Evolutionary conservation across 1,140 invertebrate genomes (phyloP), one percentile per base, ranked within the genome.

Genomic region (Panagrolaimus sp.): DNA sequence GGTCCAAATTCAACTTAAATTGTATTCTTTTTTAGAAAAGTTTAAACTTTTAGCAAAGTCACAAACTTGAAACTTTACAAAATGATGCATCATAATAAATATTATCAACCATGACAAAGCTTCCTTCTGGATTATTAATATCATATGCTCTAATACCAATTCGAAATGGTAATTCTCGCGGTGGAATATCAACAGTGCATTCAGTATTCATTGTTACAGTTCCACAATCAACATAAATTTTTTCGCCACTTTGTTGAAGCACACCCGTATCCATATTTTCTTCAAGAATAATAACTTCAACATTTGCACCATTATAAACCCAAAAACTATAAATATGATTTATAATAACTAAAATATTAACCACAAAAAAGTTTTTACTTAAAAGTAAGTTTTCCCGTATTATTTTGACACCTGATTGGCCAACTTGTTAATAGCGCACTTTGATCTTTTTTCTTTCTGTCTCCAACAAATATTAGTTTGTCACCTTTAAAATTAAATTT

Each of bases 101-200:
- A 66, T 82, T 81, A 63, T 81, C 79, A 16, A 81, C 25, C 75
- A 81, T 82, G 4, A 80, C 77, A 67, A 81, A 81, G 5, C 78
- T 71, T 45, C 79, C 79, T 13, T 81, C 80, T 1, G 70, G 63
- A 57, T 81, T 74, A 11, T 53, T 44, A 23, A 81, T 82, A 61
- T 79, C 79, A 45, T 74, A 78, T 13, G 79, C 79, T 42, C 80
- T 72, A 46, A 81, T 72, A 44, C 67, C 79, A 9, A 80, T 51
- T 64, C 74, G 70, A 57, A 74, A 78, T 38, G 79, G 79, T 23
- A 63, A 67, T 8, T 79, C 73, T 13, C 73, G 16, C 11, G 80
- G 74, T 8, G 77, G 72, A 63, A 80, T 79, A 47, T 79, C 68
- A 11, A 69, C 78, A 42, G 70, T 68, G 47, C 78, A 79, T 71